A percentile compares a stretch with the other conserved stretches of the same genome.
Conservation (phyloP, 2,797 vertebrate genomes). For the Carcharodon carcharias region DNA sequence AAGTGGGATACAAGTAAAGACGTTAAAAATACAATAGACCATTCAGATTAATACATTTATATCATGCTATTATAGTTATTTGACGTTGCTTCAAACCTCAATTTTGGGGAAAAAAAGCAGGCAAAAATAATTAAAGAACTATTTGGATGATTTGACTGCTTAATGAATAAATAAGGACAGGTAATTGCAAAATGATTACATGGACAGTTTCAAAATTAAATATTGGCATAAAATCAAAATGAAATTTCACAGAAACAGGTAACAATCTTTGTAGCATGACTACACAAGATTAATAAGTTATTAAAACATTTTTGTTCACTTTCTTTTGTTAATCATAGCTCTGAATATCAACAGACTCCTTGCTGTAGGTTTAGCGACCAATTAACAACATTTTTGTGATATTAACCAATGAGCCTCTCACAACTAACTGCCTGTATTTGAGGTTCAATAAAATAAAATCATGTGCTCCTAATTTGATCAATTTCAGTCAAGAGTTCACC, state of each 20-base stretch:
- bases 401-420: background rate
- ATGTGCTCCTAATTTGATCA: background rate
- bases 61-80: background rate
- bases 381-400: background rate
- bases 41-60: background rate
- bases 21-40: background rate
- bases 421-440: background rate
- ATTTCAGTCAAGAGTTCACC: background rate
- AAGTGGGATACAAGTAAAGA: background rate
- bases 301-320: background rate
- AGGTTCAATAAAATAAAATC: background rate
- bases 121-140: background rate
- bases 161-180: background rate
- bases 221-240: background rate
- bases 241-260: background rate
- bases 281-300: background rate
- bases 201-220: background rate
- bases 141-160: background rate
- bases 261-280: background rate
- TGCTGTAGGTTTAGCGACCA: background rate
- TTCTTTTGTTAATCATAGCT: background rate
- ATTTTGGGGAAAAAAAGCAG: background rate
- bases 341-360: background rate
- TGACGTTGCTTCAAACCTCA: background rate
- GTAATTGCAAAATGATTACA: background rate